Evolutionary conservation across 1,140 invertebrate genomes (phyloP).

Genomic region (Pararge aegeria): DNA sequence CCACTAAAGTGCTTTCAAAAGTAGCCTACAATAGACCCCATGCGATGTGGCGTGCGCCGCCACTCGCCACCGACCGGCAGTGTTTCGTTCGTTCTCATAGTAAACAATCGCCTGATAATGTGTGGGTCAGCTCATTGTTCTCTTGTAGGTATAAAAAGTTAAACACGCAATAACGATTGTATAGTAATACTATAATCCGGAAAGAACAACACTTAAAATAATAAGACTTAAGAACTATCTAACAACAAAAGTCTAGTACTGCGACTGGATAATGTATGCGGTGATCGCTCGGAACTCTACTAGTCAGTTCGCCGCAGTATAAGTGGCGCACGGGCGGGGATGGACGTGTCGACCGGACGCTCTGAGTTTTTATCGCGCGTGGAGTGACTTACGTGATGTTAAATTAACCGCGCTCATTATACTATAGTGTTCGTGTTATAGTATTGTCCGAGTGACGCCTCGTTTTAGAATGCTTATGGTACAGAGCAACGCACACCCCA

Average conservation of each 20-base stretch:
- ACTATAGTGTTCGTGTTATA: constrained; percentile 72
- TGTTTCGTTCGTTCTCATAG: constrained; percentile 53
- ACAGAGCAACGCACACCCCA: constrained; percentile 69
- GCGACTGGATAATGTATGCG: constrained; percentile 13
- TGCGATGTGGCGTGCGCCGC: constrained; percentile 46
- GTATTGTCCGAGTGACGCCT: constrained; percentile 70
- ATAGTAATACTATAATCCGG: neutral
- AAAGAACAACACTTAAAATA: neutral
- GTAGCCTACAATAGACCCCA: constrained; percentile 47
- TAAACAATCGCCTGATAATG: constrained; percentile 51
- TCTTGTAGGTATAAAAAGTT: neutral
- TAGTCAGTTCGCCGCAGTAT: constrained; percentile 39
- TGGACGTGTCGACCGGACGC: constrained; percentile 38
- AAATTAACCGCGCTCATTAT: constrained; percentile 65
- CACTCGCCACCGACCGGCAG: constrained; percentile 33
- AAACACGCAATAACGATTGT: neutral
- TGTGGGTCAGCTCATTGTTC: constrained; percentile 24
- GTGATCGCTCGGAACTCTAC: neutral
- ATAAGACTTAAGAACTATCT: neutral
- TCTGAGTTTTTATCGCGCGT: constrained; percentile 45
- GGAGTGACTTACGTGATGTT: constrained; percentile 54
- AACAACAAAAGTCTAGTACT: constrained; percentile 10
- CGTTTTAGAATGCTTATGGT: constrained; percentile 72
- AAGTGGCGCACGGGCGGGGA: constrained; percentile 46
- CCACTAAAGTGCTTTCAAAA: constrained; percentile 54